Percentiles rank a stretch among this genome's conserved stretches.
These are phyloP conservation scores for Scortum barcoo DNA, from an alignment of 2,113 vertebrate genomes.

Conservation along the genomic window DNA sequence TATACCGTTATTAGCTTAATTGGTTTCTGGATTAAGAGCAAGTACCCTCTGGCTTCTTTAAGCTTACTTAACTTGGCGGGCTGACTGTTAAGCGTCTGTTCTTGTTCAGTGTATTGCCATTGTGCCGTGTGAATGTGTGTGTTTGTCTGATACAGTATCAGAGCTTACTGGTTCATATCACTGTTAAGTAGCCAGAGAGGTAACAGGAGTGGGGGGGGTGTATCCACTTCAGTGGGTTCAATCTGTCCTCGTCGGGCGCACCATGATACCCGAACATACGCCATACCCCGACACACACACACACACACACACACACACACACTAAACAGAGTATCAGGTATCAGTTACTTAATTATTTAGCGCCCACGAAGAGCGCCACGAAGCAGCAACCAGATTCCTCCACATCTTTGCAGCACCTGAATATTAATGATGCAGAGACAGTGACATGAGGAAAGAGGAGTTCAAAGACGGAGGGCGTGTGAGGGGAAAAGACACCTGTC, in stretches of 20 bases:
- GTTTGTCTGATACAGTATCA: slow-evolving; percentile 65
- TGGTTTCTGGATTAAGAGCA: neutral
- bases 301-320: slow-evolving; percentile 16
- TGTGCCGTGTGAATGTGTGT: slow-evolving; percentile 48
- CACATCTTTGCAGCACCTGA: slow-evolving; percentile 66
- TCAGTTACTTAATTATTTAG: slow-evolving; percentile 84
- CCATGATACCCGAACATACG: slow-evolving; percentile 11
- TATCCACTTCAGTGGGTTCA: slow-evolving; percentile 67
- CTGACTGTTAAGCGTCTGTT: slow-evolving; percentile 9
- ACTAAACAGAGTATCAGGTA: slow-evolving; percentile 65
- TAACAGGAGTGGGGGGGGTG: slow-evolving; percentile 74
- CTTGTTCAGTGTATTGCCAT: slow-evolving; percentile 37
- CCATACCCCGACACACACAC: slow-evolving; percentile 22
- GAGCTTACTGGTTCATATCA: slow-evolving; percentile 73
- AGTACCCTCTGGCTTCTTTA: neutral
- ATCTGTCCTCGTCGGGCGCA: slow-evolving; percentile 73
- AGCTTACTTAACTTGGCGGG: slow-evolving; percentile 1
- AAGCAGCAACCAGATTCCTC: slow-evolving; percentile 78
- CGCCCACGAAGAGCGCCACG: slow-evolving; percentile 55
- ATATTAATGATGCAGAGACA: slow-evolving; percentile 77
- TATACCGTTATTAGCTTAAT: neutral
- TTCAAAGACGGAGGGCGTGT: neutral
- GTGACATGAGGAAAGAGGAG: neutral
- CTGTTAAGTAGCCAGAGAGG: slow-evolving; percentile 58
- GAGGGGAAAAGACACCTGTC: neutral